A percentile compares a stretch with the other conserved stretches of the same genome.
Conservation (phyloP, 2,888 invertebrate species). For the Oscheius myriophilus region DNA sequence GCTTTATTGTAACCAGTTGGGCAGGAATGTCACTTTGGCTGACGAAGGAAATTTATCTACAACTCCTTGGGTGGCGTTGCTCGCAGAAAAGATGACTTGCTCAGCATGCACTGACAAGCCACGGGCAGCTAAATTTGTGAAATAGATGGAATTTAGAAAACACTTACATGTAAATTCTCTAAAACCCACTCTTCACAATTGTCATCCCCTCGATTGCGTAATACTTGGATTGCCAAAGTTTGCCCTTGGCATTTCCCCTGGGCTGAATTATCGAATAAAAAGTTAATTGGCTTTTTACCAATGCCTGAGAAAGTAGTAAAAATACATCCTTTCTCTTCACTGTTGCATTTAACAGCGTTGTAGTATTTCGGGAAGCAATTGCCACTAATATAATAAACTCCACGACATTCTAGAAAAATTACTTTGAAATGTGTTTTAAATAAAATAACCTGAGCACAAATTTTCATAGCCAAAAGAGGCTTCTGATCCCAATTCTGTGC, state of each 20-base stretch:
- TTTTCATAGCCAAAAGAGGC: conserved; percentile 52
- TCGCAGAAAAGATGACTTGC: conserved; percentile 54
- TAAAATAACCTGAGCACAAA: conserved; percentile 51
- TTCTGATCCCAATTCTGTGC: conserved; percentile 58
- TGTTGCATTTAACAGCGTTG: conserved; percentile 64
- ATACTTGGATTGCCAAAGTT: conserved; percentile 60
- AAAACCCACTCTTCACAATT: conserved; percentile 63
- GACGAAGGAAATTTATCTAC: neutral
- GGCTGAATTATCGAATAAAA: conserved; percentile 39
- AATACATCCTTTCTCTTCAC: conserved; percentile 59
- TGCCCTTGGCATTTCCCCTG: conserved; percentile 61
- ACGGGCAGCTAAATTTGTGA: conserved; percentile 55
- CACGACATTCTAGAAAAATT: conserved; percentile 48
- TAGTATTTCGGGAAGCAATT: conserved; percentile 66
- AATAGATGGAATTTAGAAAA: neutral
- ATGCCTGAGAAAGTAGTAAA: conserved; percentile 57
- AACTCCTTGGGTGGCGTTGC: conserved; percentile 34
- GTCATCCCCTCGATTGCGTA: conserved; percentile 49
- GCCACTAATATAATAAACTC: conserved; percentile 54
- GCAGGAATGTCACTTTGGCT: conserved; percentile 2
- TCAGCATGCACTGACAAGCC: conserved; percentile 63
- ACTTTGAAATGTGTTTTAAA: no score
- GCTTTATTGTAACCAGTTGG: conserved; percentile 26
- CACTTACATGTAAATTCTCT: conserved; percentile 49
- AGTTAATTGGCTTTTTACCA: conserved; percentile 32